Conservation (phyloP, 2,113 vertebrate species). For the Channa argus region DNA sequence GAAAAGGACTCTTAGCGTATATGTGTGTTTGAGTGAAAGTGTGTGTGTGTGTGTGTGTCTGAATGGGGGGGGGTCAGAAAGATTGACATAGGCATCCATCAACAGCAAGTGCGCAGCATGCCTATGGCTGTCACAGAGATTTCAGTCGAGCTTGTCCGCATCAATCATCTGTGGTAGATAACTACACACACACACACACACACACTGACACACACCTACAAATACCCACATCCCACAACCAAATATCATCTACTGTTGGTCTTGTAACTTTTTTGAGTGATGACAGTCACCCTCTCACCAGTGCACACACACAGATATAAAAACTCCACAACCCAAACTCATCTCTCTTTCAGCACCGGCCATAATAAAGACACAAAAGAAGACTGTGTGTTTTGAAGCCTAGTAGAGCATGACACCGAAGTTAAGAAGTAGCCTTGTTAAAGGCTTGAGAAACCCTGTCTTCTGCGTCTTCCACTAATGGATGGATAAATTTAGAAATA, state of each 20-base stretch:
- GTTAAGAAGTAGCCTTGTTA: constrained; percentile 71
- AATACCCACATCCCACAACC: not conserved
- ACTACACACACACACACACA: constrained; percentile 39
- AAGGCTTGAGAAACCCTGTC: constrained; percentile 67
- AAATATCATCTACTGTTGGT: constrained; percentile 24
- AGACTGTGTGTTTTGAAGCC: constrained; percentile 65
- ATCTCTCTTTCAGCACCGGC: constrained; percentile 56
- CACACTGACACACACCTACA: constrained; percentile 9
- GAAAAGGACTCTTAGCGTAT: constrained; percentile 39
- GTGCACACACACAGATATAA: constrained; percentile 10
- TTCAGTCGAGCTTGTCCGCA: constrained; percentile 71
- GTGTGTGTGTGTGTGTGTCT: not conserved
- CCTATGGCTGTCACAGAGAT: constrained; percentile 70
- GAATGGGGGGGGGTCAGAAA: constrained; percentile 40
- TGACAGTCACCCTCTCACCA: constrained; percentile 12
- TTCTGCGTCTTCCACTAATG: constrained; percentile 72
- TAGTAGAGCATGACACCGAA: constrained; percentile 70
- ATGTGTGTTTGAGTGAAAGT: constrained; percentile 6
- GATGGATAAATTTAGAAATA: constrained; percentile 77
- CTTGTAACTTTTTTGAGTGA: constrained; percentile 16
- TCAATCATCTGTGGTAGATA: constrained; percentile 72
- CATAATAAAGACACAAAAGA: constrained; percentile 70
- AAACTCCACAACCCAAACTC: constrained; percentile 45
- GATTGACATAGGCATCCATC: constrained; percentile 75
- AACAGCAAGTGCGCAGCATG: constrained; percentile 36